These are phyloP conservation scores for Aphaenogaster floridana DNA, from an alignment of 1,140 invertebrate genomes.

Conservation along the genomic window DNA sequence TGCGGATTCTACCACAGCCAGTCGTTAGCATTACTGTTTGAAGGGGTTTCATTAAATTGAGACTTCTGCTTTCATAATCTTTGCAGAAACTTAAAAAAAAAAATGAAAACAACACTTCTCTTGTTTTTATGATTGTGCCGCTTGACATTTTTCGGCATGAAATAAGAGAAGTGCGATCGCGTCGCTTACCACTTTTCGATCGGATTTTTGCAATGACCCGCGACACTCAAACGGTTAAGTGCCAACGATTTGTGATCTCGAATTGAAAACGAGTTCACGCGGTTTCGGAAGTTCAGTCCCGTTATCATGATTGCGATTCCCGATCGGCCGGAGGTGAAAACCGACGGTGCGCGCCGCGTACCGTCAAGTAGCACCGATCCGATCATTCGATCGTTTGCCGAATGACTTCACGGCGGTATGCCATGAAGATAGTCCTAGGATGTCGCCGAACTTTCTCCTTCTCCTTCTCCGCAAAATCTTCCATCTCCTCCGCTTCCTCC, in stretches of 20 bases:
- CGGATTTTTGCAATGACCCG: no score
- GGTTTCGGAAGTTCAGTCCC: background rate
- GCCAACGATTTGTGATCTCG: background rate
- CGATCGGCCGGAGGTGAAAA: background rate
- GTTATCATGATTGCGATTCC: background rate
- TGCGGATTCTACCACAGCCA: no score
- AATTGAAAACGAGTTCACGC: background rate
- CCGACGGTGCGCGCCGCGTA: background rate
- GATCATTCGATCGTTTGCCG: background rate
- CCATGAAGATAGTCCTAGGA: background rate
- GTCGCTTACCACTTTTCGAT: no score
- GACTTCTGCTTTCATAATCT: no score
- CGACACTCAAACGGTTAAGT: no score
- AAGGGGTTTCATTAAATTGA: no score
- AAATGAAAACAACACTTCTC: no score
- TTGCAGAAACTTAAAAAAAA: no score
- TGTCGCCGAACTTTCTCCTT: slow-evolving; percentile 34
- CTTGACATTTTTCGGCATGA: no score
- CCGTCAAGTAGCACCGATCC: background rate
- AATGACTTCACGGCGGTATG: background rate
- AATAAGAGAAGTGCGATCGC: no score
- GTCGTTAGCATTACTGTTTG: no score
- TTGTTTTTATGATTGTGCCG: no score
- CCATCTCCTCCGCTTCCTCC: background rate
- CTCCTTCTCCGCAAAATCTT: background rate